Evolutionary conservation across 2,113 vertebrate species (phyloP), one percentile per base, ranked within the genome.

Genomic region (Sarotherodon lohbergeri): DNA sequence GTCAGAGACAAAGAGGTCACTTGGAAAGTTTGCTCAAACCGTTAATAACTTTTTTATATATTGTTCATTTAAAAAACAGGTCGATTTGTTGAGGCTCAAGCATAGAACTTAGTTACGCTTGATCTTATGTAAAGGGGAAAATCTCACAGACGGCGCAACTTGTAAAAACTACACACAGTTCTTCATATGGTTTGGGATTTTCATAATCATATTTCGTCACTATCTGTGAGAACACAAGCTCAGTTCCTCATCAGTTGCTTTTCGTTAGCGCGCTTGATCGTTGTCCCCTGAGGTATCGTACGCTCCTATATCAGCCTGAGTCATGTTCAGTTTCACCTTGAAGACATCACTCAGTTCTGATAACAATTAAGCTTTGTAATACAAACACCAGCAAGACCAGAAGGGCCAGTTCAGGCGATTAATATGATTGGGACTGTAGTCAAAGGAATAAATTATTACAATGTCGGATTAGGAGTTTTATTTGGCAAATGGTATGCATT

Each of bases 111-210:
- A 0, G 43, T 50, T 78, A 32, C 6, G 2, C 16, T 78, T 19
- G 71, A 27, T 12, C 16, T 50, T 32, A 50, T 50, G 71, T 29
- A 76, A 50, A 0, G 0, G 24, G 41, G 6, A 19, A 76, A 50
- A 50, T 50, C 29, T 32, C 27, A 78, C 29, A 7, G 29, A 78
- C 46, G 12, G 24, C 16, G 0, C 27, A 29, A 27, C 9, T 12
- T 78, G 13, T 50, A 78, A 78, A 73, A 78, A 50, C 24, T 76
- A 32, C 71, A 32, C 43, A 50, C 39, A 32, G 43, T 48, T 76
- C 46, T 50, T 52, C 17, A n/a, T n/a, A 52, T 52, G 29, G 17
- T 52, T 78, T 9, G 29, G 73, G 27, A 78, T 78, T 52, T 34
- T 32, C 73, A 78, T 52, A 34, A 34, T 78, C 43, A 32, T 19